Percentiles rank a stretch among this genome's conserved stretches.
These are phyloP conservation scores for Gorsachius magnificus DNA, from an alignment of 2,797 vertebrate species.

Conservation along the genomic window DNA sequence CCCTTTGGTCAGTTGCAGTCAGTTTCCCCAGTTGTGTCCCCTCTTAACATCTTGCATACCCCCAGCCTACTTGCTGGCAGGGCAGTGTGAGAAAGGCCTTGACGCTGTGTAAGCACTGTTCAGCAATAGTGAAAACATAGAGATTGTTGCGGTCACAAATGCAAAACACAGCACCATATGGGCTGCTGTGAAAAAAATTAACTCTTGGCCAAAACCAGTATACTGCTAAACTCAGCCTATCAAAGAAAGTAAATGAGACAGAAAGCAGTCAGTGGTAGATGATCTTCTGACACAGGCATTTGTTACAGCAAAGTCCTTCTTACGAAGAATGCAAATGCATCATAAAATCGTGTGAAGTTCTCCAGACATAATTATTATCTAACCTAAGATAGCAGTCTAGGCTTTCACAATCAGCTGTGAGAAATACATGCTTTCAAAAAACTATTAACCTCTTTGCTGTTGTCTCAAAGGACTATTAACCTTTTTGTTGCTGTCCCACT, in stretches of 20 bases:
- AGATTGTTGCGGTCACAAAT: not conserved
- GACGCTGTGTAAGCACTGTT: not conserved
- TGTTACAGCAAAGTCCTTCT: not conserved
- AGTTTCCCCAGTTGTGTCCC: not conserved
- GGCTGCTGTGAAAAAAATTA: not conserved
- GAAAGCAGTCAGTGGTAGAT: not conserved
- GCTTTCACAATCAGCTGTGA: not conserved
- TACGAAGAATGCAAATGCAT: not conserved
- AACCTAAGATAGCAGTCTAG: not conserved
- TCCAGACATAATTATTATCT: not conserved
- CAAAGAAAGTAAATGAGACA: not conserved
- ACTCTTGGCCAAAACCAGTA: not conserved
- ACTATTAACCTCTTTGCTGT: not conserved
- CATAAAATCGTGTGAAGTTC: not conserved
- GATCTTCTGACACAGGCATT: not conserved
- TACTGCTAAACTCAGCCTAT: not conserved
- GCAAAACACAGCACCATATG: not conserved
- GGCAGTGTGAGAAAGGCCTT: not conserved
- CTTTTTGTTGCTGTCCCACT: not conserved
- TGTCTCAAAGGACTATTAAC: not conserved
- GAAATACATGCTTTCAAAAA: not conserved
- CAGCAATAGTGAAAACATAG: not conserved
- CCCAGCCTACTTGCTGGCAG: accelerated
- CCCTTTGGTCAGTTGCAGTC: not conserved
- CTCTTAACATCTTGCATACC: not conserved